Evolutionary conservation across 1,140 invertebrate genomes (phyloP), one percentile per base, ranked within the genome.

Genomic region (Chrysomallon squamiferum): DNA sequence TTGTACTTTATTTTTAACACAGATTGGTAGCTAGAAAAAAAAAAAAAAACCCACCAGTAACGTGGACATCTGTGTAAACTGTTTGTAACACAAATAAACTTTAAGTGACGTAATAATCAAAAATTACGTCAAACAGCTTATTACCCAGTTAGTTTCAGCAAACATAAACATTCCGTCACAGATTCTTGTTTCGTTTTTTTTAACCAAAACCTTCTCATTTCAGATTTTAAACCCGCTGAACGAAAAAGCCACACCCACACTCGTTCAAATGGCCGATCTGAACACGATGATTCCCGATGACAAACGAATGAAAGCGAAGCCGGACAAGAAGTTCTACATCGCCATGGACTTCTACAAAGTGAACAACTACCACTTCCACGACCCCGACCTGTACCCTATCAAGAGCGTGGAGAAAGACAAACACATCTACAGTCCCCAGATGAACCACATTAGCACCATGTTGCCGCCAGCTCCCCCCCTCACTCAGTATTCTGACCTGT

Each of bases 361-460:
- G 2, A 66, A 75, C 60, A 77, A 77, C 65, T 71, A 68, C 25
- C 60, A 65, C n/a, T 78, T 76, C 49, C 60, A 76, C 27, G 68
- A 78, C 43, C 59, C 62, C 3, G 20, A 47, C 1, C 70, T 66
- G 47, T 73, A 73, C 30, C 69, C 75, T 2, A 43, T 68, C 5
- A 62, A 41, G 2, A 66, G 59, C 9, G 58, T 74, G 22, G 60
- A 73, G 49, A 66, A 74, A 25, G 67, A 72, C 15, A 63, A 76
- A 30, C 86, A 88, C 56, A 75, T 92, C 1, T 90, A 90, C 64
- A 94, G 93, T 0, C 94, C 94, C 0, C 94, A 95, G 86, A 84
- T 97, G 4, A 96, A 97, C 82, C 91, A 94, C 75, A 95, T 97
- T 66, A 90, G 91, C 41, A 89, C 93, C 87, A 90, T 90, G 74